Percentiles rank a stretch among this genome's conserved stretches.
These are phyloP conservation scores for Stigmatopora nigra DNA, from an alignment of 2,113 vertebrate species.

Conservation along the genomic window DNA sequence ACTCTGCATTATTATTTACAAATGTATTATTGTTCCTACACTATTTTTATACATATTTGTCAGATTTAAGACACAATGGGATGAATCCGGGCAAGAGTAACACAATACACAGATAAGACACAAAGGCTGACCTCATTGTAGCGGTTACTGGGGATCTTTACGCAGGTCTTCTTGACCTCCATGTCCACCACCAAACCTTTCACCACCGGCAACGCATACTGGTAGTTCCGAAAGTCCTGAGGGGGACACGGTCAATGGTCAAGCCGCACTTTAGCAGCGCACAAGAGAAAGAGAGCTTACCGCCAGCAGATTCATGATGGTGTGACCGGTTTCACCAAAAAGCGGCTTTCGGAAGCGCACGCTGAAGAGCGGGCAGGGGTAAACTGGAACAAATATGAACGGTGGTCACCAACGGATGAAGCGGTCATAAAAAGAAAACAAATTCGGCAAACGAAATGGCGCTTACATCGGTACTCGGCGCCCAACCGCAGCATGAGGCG, in stretches of 20 bases:
- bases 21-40: no score
- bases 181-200: conserved; percentile 94
- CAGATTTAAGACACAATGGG: no score
- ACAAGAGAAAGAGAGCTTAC: conserved; percentile 62
- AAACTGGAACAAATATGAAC: conserved; percentile 70
- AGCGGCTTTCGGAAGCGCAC: conserved; percentile 95
- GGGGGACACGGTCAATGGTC: background rate
- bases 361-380: conserved; percentile 95
- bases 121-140: conserved; percentile 84
- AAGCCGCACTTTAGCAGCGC: background rate
- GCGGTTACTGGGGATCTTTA: conserved; percentile 96
- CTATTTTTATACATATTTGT: no score
- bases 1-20: no score
- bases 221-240: conserved; percentile 98
- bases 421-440: no score
- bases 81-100: background rate
- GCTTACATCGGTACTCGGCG: conserved; percentile 96
- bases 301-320: conserved; percentile 97
- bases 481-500: conserved; percentile 94
- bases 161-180: conserved; percentile 96
- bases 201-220: conserved; percentile 91
- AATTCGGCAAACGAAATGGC: background rate
- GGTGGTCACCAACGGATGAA: background rate
- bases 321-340: conserved; percentile 97
- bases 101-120: background rate